A percentile compares a stretch with the other conserved stretches of the same genome.
phyloP scores from a whole-genome alignment of 2,888 invertebrate species.

The Boloria euphrosyne region DNA sequence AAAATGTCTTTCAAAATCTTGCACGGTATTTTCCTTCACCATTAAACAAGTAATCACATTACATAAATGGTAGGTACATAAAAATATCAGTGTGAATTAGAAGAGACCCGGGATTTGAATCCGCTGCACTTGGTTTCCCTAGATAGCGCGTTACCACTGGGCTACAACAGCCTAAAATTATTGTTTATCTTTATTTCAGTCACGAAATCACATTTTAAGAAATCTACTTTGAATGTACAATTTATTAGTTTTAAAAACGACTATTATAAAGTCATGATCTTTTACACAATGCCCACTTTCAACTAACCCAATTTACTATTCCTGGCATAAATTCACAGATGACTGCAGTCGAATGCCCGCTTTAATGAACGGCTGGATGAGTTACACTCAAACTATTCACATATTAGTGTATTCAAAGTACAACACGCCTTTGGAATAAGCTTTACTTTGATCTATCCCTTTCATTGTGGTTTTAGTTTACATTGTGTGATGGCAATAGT shows the following conservation, averaged over 20 bases:
- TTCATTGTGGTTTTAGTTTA: slow-evolving; percentile 2
- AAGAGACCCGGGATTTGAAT: too few relatives aligned
- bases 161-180: too few relatives aligned
- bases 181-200: too few relatives aligned
- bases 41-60: too few relatives aligned
- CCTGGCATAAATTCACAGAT: slow-evolving; percentile 33
- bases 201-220: too few relatives aligned
- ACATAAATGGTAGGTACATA: too few relatives aligned
- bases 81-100: too few relatives aligned
- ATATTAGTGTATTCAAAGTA: slow-evolving; percentile 19
- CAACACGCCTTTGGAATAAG: slow-evolving; percentile 7
- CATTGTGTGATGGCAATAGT: slow-evolving; percentile 2
- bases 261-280: slow-evolving; percentile 3
- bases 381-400: slow-evolving; percentile 29
- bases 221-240: not conserved
- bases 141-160: too few relatives aligned
- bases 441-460: slow-evolving; percentile 14
- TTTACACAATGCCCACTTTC: slow-evolving; percentile 6
- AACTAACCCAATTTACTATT: slow-evolving; percentile 15
- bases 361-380: slow-evolving; percentile 36
- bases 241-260: not conserved
- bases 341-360: slow-evolving; percentile 30
- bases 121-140: too few relatives aligned
- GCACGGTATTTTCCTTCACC: too few relatives aligned
- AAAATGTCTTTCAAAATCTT: too few relatives aligned